phyloP scores from a whole-genome alignment of 1,140 invertebrate genomes.

The Lamellibrachia luymesi region DNA sequence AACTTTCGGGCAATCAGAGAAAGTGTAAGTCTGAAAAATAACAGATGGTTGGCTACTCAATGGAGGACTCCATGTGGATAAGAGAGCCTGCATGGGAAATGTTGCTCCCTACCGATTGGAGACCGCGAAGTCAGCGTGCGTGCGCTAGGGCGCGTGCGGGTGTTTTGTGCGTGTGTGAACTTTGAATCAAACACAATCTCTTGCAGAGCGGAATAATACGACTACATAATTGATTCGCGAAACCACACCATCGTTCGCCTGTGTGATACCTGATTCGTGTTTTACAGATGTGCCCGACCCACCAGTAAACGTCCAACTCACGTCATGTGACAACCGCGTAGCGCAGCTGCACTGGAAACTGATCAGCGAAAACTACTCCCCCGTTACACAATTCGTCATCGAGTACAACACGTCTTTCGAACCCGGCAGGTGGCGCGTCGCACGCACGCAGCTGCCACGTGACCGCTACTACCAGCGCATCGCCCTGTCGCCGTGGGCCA shows the following conservation, averaged over 20 bases:
- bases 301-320: slow-evolving; percentile 16
- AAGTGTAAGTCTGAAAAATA: not conserved
- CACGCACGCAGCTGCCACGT: slow-evolving; percentile 31
- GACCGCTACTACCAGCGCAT: slow-evolving; percentile 24
- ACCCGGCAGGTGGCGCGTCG: slow-evolving; percentile 83
- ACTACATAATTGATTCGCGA: not conserved
- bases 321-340: slow-evolving; percentile 47
- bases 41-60: not conserved
- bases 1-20: not conserved
- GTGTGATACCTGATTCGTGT: slow-evolving; percentile 13
- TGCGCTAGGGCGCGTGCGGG: no score
- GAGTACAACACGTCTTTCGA: slow-evolving; percentile 94
- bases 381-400: slow-evolving; percentile 86
- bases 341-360: slow-evolving; percentile 77
- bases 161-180: not conserved
- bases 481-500: slow-evolving; percentile 82
- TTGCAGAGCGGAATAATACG: not conserved
- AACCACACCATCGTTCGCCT: no score
- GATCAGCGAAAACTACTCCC: slow-evolving; percentile 89
- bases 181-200: not conserved
- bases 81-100: not conserved
- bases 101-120: not conserved
- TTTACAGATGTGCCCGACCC: slow-evolving; percentile 66
- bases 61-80: not conserved
- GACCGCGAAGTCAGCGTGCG: not conserved